Evolutionary conservation across 1,140 invertebrate species (phyloP), one percentile per base, ranked within the genome.

Genomic region (Anagrus nilaparvatae): DNA sequence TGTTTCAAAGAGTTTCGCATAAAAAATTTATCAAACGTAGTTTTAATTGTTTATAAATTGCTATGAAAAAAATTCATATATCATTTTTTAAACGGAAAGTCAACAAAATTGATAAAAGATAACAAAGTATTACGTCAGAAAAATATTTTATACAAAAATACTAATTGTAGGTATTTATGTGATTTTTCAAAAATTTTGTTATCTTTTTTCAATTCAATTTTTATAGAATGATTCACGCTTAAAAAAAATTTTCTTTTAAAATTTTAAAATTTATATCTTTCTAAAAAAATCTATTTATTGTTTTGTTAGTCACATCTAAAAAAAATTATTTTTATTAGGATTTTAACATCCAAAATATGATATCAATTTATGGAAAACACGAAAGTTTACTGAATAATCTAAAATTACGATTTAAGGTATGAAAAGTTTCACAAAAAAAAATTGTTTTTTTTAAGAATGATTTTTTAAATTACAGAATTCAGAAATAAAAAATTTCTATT

Each of bases 331-430:
- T 40, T 17, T 14, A 56, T 37, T 25, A 73, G 68, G 47, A 58
- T 38, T 72, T 78, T 25, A 65, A 70, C 18, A 48, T 67, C 0
- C 63, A 70, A 0, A 73, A 74, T 32, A 50, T 80, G 1, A 55
- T 62, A 4, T 52, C 60, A 21, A 46, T 82, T 12, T 79, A 75
- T 53, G 77, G 76, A 0, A 76, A 74, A 51, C 78, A 82, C 48
- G 77, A 81, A 44, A 67, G 62, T 2, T 55, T 77, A 40, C 60
- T 81, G 19, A 78, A 80, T 54, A 73, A 77, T 39, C 42, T 82
- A 2, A 55, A 72, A 8, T 49, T 58, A 12, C 65, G 73, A 30
- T 79, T 69, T 52, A 54, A 73, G 56, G 71, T 69, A 54, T 55
- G 60, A n/a, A n/a, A n/a, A n/a, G n/a, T n/a, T n/a, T n/a, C n/a